A percentile compares a stretch with the other conserved stretches of the same genome.
Evolutionary conservation across 2,797 vertebrate species (phyloP).

Genomic region (Anniella stebbinsi): DNA sequence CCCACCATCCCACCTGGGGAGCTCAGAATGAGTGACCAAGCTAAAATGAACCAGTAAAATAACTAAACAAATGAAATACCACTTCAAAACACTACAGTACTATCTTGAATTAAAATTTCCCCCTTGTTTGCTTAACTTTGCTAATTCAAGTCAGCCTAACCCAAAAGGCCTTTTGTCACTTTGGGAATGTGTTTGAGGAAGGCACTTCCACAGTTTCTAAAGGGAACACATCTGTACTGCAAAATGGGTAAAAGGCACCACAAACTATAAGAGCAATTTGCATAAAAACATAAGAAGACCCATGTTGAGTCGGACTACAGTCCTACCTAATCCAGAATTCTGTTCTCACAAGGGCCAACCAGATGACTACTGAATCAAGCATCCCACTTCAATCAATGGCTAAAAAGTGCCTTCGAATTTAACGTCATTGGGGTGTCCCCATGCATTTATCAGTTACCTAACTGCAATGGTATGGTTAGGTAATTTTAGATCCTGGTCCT

Average conservation of each 20-base stretch:
- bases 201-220: not conserved
- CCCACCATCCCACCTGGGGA: not conserved
- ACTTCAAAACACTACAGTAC: not conserved
- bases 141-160: not conserved
- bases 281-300: not conserved
- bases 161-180: not conserved
- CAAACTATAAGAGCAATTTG: not conserved
- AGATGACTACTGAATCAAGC: not conserved
- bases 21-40: not conserved
- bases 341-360: not conserved
- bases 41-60: not conserved
- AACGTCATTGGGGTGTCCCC: not conserved
- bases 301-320: not conserved
- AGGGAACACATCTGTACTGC: rapidly evolving
- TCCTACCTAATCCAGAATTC: not conserved
- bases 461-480: too few relatives aligned
- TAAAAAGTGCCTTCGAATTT: not conserved
- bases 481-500: too few relatives aligned
- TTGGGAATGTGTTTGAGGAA: not conserved
- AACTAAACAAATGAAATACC: not conserved
- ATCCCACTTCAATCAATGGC: not conserved
- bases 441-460: not conserved
- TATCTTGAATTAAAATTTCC: not conserved
- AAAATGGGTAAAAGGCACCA: conserved; percentile 14
- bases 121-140: not conserved